A percentile compares a stretch with the other conserved stretches of the same genome.
Conservation (phyloP, 1,140 invertebrate genomes). For the Sycophila sp. region DNA sequence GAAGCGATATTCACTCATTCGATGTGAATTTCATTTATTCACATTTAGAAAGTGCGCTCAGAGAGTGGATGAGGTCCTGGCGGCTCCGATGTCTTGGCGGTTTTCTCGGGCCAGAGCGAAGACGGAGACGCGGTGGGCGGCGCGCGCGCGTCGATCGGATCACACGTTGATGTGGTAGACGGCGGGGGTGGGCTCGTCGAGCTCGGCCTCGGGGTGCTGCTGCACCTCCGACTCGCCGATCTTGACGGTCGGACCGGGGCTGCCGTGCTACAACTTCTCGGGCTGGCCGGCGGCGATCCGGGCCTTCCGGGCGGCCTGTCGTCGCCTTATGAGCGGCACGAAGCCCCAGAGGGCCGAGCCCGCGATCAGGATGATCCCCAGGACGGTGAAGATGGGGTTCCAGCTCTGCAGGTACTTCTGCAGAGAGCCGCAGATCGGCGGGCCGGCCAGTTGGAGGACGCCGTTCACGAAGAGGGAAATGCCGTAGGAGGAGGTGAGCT, state of each 20-base stretch:
- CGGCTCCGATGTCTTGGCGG: too few species aligned
- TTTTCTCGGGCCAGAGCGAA: too few species aligned
- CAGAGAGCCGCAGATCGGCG: slow-evolving; percentile 79
- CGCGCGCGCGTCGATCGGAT: neutral
- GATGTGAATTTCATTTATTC: too few species aligned
- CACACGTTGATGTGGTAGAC: slow-evolving; percentile 13
- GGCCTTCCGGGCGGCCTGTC: slow-evolving; percentile 42
- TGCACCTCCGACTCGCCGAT: neutral
- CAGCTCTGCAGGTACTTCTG: slow-evolving; percentile 73
- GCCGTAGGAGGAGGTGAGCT: slow-evolving; percentile 85
- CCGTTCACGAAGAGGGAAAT: slow-evolving; percentile 87
- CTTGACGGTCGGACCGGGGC: too few species aligned
- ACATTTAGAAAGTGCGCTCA: too few species aligned
- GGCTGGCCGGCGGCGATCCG: neutral
- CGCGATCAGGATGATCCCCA: slow-evolving; percentile 78
- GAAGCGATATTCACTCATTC: too few species aligned
- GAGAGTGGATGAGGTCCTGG: too few species aligned
- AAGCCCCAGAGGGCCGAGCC: slow-evolving; percentile 79
- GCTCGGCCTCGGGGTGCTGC: neutral
- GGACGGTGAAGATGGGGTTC: slow-evolving; percentile 74
- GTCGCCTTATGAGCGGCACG: slow-evolving; percentile 74
- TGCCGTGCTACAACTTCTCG: slow-evolving; percentile 16
- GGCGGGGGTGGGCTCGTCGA: neutral
- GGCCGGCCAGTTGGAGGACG: slow-evolving; percentile 80
- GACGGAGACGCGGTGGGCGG: too few species aligned